These are phyloP conservation scores for Esox niger DNA, from an alignment of 2,113 vertebrate species.

Conservation along the genomic window DNA sequence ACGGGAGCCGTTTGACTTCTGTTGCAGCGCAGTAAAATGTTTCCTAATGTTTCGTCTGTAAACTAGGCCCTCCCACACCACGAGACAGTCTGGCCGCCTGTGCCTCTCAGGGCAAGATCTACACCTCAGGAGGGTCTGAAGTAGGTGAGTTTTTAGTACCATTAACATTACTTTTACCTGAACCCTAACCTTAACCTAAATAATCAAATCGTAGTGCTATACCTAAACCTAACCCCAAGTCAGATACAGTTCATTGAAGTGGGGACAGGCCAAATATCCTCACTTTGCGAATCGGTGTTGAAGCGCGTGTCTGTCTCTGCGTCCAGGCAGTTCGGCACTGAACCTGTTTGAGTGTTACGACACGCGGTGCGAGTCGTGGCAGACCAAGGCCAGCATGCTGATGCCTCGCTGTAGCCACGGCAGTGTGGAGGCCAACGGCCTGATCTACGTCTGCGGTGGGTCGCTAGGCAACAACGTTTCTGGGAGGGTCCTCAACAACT, in stretches of 20 bases:
- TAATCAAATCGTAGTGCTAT: too few relatives aligned
- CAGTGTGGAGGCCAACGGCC: conserved; percentile 88
- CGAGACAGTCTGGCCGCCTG: conserved; percentile 95
- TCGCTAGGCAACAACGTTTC: conserved; percentile 95
- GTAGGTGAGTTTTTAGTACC: conserved; percentile 82
- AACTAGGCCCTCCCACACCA: conserved; percentile 91
- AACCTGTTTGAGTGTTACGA: conserved; percentile 97
- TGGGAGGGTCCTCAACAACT: conserved; percentile 90
- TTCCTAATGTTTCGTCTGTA: conserved; percentile 36
- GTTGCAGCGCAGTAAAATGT: too few relatives aligned
- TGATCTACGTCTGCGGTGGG: conserved; percentile 95
- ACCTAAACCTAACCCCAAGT: too few relatives aligned
- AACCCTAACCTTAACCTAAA: too few relatives aligned
- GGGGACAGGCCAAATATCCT: too few relatives aligned
- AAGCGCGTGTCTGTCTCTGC: not conserved
- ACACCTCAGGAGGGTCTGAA: conserved; percentile 96
- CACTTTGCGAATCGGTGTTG: too few relatives aligned
- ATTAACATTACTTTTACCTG: too few relatives aligned
- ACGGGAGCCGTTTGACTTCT: too few relatives aligned
- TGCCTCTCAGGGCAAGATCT: conserved; percentile 94
- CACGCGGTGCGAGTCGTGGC: conserved; percentile 93
- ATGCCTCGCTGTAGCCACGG: conserved; percentile 94
- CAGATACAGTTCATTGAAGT: too few relatives aligned
- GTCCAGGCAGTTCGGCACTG: conserved; percentile 88
- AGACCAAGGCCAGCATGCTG: conserved; percentile 93